Percentiles rank a stretch among this genome's conserved stretches.
phyloP scores from a whole-genome alignment of 2,797 vertebrate genomes.

The Gymnoscopelus braueri region DNA sequence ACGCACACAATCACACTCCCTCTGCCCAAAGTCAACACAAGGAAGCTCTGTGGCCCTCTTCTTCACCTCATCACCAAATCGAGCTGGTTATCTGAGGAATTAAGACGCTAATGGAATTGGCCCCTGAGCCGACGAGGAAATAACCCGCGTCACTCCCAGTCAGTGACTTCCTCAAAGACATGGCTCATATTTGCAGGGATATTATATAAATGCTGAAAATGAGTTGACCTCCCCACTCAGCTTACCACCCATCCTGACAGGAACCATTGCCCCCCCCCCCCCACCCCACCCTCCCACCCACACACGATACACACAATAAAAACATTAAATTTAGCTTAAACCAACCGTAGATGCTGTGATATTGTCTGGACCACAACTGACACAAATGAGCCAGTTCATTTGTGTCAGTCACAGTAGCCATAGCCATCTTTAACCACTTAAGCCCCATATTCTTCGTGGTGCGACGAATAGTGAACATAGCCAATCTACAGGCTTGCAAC shows the following conservation, averaged over 20 bases:
- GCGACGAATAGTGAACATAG: too few relatives aligned
- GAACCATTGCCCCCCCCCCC: background rate
- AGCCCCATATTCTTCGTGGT: too few relatives aligned
- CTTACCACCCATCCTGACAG: background rate
- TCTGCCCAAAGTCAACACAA: constrained; percentile 24
- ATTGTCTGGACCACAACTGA: constrained; percentile 44
- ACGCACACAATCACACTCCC: background rate
- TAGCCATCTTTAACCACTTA: constrained; percentile 19
- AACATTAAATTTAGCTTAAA: constrained; percentile 38
- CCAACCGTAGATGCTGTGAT: constrained; percentile 44
- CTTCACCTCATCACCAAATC: constrained; percentile 15
- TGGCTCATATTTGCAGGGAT: background rate
- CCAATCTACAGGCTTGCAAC: too few relatives aligned
- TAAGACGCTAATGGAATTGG: background rate
- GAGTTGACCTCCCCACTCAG: constrained; percentile 7
- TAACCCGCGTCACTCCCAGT: background rate
- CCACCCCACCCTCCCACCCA: constrained; percentile 4
- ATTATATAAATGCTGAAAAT: constrained; percentile 11
- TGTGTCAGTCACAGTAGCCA: constrained; percentile 24
- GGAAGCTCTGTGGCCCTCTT: background rate
- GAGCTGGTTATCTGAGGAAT: constrained; percentile 3
- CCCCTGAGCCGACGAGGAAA: background rate
- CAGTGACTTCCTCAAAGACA: background rate
- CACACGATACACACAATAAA: constrained; percentile 8
- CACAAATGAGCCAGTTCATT: constrained; percentile 45